Evolutionary conservation across 92 coral and sea anemone genomes (phyloP).

Genomic region (Epizoanthus illoricatus): DNA sequence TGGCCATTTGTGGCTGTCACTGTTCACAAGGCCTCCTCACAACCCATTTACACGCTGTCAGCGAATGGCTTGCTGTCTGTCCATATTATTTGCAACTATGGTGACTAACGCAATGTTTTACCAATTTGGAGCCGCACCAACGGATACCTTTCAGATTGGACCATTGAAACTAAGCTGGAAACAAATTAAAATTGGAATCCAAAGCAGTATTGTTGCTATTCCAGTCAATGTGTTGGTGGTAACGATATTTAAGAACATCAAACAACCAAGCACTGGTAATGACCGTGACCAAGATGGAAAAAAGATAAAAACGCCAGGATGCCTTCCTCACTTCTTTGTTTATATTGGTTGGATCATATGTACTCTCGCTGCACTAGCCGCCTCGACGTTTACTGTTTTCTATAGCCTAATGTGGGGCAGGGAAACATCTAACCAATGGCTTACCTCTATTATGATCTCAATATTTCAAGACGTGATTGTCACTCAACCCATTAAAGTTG

Average conservation of each 20-base stretch:
- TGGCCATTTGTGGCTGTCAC: slow-evolving; percentile 82
- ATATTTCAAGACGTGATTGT: slow-evolving; percentile 73
- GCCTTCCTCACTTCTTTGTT: slow-evolving; percentile 76
- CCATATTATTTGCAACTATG: slow-evolving; percentile 80
- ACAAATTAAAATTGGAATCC: slow-evolving; percentile 78
- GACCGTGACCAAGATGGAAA: slow-evolving; percentile 30
- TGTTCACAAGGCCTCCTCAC: slow-evolving; percentile 85
- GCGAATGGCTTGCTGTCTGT: slow-evolving; percentile 81
- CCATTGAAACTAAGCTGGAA: slow-evolving; percentile 75
- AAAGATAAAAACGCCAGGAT: slow-evolving; percentile 44
- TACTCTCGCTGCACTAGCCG: slow-evolving; percentile 58
- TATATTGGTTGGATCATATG: slow-evolving; percentile 78
- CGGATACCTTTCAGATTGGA: slow-evolving; percentile 68
- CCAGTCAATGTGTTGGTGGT: slow-evolving; percentile 76
- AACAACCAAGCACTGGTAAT: slow-evolving; percentile 40
- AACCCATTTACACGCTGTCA: slow-evolving; percentile 82
- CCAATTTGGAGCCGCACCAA: slow-evolving; percentile 60
- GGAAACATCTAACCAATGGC: slow-evolving; percentile 77
- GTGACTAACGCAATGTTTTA: slow-evolving; percentile 86
- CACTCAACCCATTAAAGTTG: slow-evolving; percentile 75
- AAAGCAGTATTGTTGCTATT: slow-evolving; percentile 76
- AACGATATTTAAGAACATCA: slow-evolving; percentile 66
- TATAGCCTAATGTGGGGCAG: slow-evolving; percentile 84
- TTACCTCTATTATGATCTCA: slow-evolving; percentile 71
- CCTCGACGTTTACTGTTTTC: slow-evolving; percentile 74